These are phyloP conservation scores for Nebria ingens DNA, from an alignment of 1,140 invertebrate species.

Conservation along the genomic window DNA sequence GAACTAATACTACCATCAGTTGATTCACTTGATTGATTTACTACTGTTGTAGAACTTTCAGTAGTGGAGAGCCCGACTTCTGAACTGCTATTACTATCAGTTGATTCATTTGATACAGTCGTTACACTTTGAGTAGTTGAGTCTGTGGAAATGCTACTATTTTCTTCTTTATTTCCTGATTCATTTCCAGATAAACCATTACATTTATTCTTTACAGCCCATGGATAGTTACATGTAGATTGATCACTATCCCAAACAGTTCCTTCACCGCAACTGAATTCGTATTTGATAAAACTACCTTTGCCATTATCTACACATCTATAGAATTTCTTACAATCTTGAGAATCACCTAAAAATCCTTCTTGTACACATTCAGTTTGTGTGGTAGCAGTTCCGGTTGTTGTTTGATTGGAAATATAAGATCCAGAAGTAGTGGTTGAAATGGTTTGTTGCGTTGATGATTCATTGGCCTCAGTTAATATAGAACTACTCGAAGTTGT, in stretches of 20 bases:
- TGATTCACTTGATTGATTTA: slow-evolving; percentile 8
- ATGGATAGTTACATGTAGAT: slow-evolving; percentile 55
- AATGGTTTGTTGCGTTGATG: not conserved
- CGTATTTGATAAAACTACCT: slow-evolving; percentile 48
- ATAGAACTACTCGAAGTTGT: no score
- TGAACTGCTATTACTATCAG: not conserved
- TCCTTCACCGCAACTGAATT: slow-evolving; percentile 56
- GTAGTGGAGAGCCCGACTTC: slow-evolving; percentile 11
- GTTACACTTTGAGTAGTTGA: slow-evolving; percentile 15
- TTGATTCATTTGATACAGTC: slow-evolving; percentile 12
- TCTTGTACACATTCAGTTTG: slow-evolving; percentile 36
- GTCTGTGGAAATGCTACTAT: no score
- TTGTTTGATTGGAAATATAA: no score
- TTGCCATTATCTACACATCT: slow-evolving; percentile 54
- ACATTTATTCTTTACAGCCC: slow-evolving; percentile 37
- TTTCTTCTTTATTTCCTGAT: slow-evolving; percentile 10
- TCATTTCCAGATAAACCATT: no score
- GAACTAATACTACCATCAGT: no score
- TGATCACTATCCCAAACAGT: slow-evolving; percentile 61
- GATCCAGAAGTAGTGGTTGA: slow-evolving; percentile 12
- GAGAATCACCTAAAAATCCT: slow-evolving; percentile 55
- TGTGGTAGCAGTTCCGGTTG: slow-evolving; percentile 4
- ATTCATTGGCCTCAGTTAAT: slow-evolving; percentile 12
- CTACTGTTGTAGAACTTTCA: slow-evolving; percentile 10
- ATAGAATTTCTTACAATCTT: slow-evolving; percentile 67